Base-by-base conservation (phyloP, 1,140 invertebrate genomes). In the Manduca sexta region DNA sequence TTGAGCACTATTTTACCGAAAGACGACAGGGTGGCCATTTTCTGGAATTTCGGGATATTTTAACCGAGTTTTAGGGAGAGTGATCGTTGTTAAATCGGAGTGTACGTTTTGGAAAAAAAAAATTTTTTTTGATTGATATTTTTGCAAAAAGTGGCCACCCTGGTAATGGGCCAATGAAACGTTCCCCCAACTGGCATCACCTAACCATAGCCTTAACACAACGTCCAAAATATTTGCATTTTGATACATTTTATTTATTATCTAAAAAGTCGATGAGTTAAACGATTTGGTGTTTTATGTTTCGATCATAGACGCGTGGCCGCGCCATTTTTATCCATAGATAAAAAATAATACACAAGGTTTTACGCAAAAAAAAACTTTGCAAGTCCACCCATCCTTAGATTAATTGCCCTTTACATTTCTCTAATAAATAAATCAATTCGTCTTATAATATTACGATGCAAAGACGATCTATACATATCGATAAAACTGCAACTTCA, bases 191-290 rank as follows among this genome's bases (percentile, higher is more conserved):
- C 56, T 53, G 30, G 47, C 47, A 46, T 45, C 49, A 65, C 64
- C 57, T 71, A 57, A 70, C 57, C 64, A 57, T 58, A 69, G 60
- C 60, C 56, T 56, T 73, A 74, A 75, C 67, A 64, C 57, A 71
- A 75, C 70, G 66, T 76, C 78, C 81, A 84, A 82, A 84, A 84
- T 84, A 84, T 59, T 26, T 26, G 21, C 46, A 45, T 68, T 76
- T 62, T 48, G 45, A 45, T 30, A 46, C 47, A 52, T 45, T 52
- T 70, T 75, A 78, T 81, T 80, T 82, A 82, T 83, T 82, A 84
- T 77, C 81, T 84, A 84, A 84, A 74, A 76, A 83, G 77, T 83
- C 81, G 79, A 79, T 82, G 77, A 79, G 66, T 81, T 78, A 74
- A 78, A 80, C 45, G 16, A 59, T 78, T 84, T 84, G 81, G 81